These are phyloP conservation scores for Brevimyrus niger DNA, from an alignment of 2,113 vertebrate genomes.

Conservation along the genomic window DNA sequence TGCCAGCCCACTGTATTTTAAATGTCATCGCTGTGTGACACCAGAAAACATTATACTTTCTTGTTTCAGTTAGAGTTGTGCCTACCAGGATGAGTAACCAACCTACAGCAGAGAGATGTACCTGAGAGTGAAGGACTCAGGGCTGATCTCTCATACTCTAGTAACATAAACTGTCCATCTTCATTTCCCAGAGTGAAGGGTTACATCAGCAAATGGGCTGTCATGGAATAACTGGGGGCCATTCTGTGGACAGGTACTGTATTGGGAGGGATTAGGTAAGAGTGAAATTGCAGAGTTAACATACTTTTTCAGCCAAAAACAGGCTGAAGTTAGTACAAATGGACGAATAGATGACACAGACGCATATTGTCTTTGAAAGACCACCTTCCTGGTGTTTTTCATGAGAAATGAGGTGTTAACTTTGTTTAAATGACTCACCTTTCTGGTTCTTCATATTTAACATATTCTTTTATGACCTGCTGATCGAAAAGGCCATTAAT, in stretches of 20 bases:
- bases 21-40: neutral
- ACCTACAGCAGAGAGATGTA: neutral
- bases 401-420: neutral
- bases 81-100: neutral
- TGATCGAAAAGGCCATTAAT: neutral
- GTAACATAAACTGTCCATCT: neutral
- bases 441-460: neutral
- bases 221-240: neutral
- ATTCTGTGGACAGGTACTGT: neutral
- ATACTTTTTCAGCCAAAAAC: neutral
- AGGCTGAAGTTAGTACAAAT: neutral
- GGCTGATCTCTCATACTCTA: neutral
- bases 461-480: neutral
- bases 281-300: neutral
- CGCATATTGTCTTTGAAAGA: neutral
- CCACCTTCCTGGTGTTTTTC: neutral
- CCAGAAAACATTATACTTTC: neutral
- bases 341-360: neutral
- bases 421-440: neutral
- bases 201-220: neutral
- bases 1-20: neutral
- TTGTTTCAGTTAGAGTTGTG: neutral
- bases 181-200: neutral
- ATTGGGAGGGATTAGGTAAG: neutral
- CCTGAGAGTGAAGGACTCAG: neutral